Conservation (phyloP, 2,113 vertebrate species). For the Bucco capensis region DNA sequence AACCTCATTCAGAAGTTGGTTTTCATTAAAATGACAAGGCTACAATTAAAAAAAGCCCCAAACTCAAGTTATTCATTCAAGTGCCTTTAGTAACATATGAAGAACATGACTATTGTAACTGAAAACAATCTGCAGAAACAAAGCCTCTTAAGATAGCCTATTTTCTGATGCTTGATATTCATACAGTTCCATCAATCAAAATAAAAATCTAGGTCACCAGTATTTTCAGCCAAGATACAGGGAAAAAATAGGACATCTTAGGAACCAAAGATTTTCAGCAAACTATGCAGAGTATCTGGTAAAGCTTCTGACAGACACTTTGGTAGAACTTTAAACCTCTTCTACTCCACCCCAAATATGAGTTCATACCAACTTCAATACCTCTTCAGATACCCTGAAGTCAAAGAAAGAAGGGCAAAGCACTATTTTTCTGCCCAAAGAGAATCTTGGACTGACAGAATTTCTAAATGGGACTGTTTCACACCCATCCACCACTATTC, state of each 20-base stretch:
- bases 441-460: background rate
- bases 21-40: conserved; percentile 26
- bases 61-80: conserved; percentile 7
- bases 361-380: background rate
- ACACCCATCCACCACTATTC: background rate
- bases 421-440: background rate
- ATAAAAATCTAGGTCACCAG: conserved; percentile 38
- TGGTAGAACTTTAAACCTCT: background rate
- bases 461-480: background rate
- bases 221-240: conserved; percentile 26
- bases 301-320: background rate
- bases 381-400: background rate
- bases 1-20: background rate
- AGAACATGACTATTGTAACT: background rate
- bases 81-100: background rate
- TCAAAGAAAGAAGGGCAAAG: background rate
- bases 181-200: conserved; percentile 27
- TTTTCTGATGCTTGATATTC: conserved; percentile 24
- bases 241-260: background rate
- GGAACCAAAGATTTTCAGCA: conserved; percentile 1
- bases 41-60: background rate
- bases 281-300: background rate
- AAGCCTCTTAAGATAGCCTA: conserved; percentile 17
- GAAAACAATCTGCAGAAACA: conserved; percentile 31
- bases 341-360: background rate